Percentiles rank a stretch among this genome's conserved stretches.
These are phyloP conservation scores for Heliconius ethilla DNA, from an alignment of 2,888 invertebrate genomes.

Conservation along the genomic window DNA sequence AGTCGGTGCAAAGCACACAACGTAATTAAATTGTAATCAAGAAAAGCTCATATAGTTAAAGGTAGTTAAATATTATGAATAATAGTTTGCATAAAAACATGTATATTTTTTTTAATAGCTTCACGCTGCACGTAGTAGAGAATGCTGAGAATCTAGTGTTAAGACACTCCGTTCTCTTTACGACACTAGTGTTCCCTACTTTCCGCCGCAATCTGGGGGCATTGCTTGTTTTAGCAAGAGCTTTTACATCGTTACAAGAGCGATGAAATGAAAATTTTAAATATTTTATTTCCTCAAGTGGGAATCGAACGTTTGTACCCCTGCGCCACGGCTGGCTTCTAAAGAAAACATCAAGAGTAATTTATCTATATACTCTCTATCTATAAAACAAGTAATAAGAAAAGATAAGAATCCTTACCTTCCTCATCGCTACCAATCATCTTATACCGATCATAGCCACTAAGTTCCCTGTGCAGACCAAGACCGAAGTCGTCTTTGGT, in stretches of 20 bases:
- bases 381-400: not conserved
- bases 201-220: too few species aligned
- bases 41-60: constrained; percentile 11
- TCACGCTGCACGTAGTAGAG: not conserved
- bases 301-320: too few species aligned
- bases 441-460: constrained; percentile 95
- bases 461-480: constrained; percentile 93
- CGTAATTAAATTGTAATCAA: constrained; percentile 29
- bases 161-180: too few species aligned
- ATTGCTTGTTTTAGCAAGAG: too few species aligned
- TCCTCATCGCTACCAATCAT: constrained; percentile 98
- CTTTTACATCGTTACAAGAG: too few species aligned
- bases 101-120: not conserved
- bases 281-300: too few species aligned
- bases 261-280: too few species aligned
- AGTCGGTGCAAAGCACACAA: constrained; percentile 26
- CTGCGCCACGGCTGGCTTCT: too few species aligned
- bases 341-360: too few species aligned
- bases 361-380: too few species aligned
- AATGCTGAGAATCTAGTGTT: too few species aligned
- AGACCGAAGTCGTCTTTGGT: constrained; percentile 98
- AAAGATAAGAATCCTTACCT: constrained; percentile 82
- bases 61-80: not conserved
- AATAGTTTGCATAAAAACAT: not conserved
- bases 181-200: too few species aligned